A percentile compares a stretch with the other conserved stretches of the same genome.
Conservation (phyloP, 2,797 vertebrate species). For the Knipowitschia caucasica region DNA sequence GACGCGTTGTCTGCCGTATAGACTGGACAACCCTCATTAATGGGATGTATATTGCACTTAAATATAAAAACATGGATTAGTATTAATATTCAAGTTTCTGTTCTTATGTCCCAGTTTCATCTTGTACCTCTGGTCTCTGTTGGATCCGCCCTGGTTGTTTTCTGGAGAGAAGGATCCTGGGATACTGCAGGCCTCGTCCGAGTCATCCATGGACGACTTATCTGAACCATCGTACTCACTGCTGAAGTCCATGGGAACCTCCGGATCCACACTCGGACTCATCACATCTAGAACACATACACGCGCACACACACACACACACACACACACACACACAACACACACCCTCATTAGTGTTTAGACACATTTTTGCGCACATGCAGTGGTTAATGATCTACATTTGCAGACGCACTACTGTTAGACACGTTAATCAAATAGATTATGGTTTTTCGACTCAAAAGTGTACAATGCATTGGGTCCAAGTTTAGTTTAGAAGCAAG, state of each 20-base stretch:
- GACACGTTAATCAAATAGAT: neutral
- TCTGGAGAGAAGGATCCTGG: conserved; percentile 84
- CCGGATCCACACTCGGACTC: conserved; percentile 73
- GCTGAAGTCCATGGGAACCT: conserved; percentile 85
- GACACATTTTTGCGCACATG: neutral
- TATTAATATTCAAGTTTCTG: neutral
- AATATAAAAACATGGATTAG: conserved; percentile 3
- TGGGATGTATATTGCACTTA: conserved; percentile 85
- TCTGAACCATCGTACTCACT: conserved; percentile 79
- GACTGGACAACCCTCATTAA: conserved; percentile 93
- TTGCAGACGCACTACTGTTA: conserved; percentile 1
- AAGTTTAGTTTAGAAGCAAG: neutral
- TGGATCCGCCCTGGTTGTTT: conserved; percentile 75
- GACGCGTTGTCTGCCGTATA: conserved; percentile 85
- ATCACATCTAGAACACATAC: conserved; percentile 73
- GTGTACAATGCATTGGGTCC: neutral
- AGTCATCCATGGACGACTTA: conserved; percentile 82
- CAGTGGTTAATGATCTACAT: neutral
- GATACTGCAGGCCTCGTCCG: conserved; percentile 80
- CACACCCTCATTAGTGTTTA: neutral
- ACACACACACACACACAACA: neutral
- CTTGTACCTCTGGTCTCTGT: conserved; percentile 81
- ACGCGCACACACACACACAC: too few species aligned
- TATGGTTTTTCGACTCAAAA: neutral
- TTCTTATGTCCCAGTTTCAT: neutral